A percentile compares a stretch with the other conserved stretches of the same genome.
Evolutionary conservation across 2,113 vertebrate genomes (phyloP).

Genomic region (Sisor rabdophorus): DNA sequence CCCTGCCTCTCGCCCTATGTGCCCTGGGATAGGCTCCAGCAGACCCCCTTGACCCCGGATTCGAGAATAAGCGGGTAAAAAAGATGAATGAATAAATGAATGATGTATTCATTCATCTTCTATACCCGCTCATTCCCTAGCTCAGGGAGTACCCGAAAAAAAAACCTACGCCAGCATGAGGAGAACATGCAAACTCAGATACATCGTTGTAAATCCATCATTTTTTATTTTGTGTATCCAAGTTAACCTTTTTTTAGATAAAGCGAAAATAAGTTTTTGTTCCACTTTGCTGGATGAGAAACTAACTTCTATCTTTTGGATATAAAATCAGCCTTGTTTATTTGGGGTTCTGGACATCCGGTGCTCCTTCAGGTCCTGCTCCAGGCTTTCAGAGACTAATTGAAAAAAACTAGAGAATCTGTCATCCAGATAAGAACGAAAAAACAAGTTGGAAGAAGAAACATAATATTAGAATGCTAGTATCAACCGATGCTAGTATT

Average conservation of each 20-base stretch:
- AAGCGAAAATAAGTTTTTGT: not conserved
- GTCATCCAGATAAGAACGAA: conserved; percentile 38
- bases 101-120: too few relatives aligned
- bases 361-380: conserved; percentile 54
- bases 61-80: too few relatives aligned
- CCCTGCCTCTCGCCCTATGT: too few relatives aligned
- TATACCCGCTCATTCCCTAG: too few relatives aligned
- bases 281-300: conserved; percentile 42
- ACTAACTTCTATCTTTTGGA: conserved; percentile 50
- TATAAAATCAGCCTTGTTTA: conserved; percentile 63
- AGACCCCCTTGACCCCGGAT: too few relatives aligned
- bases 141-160: too few relatives aligned
- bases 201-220: not conserved
- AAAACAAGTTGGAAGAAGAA: not conserved
- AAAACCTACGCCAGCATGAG: too few relatives aligned
- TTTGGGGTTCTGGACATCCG: conserved; percentile 66
- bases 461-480: not conserved
- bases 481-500: not conserved
- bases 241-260: not conserved
- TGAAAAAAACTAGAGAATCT: conserved; percentile 58
- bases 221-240: not conserved
- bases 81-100: too few relatives aligned
- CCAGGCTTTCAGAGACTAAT: conserved; percentile 64
- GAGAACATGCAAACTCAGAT: too few relatives aligned
- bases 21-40: too few relatives aligned